Base-by-base conservation (phyloP, 2,113 vertebrate genomes). In the Zingel zingel region DNA sequence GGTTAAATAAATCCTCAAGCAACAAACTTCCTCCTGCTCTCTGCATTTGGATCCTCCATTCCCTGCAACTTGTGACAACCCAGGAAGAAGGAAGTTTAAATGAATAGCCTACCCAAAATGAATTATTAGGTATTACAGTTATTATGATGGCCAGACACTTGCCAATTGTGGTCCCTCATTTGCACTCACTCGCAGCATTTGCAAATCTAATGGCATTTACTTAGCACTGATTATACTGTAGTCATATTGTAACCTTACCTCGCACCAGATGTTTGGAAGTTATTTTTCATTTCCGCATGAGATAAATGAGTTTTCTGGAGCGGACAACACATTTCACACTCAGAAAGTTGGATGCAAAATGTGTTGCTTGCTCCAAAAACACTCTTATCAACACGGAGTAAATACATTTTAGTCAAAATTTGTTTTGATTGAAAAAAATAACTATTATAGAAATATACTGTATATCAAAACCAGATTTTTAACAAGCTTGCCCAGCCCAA, bases 381-480 rank as follows among this genome's bases (percentile, higher is more conserved):
- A 59, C 30, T 23, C 0, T 13, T n/a, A n/a, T n/a, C n/a, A n/a
- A n/a, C n/a, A n/a, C n/a, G 36, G 10, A 59, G 19, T 23, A 12
- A 58, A 62, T 57, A 10, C 2, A 61, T 45, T 36, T n/a, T 25
- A 19, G 4, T 66, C 43, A 8, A 7, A 25, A 23, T 43, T 33
- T 5, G 9, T 12, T 64, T 21, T 48, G 3, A 39, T 21, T 61
- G 13, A 8, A 56, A 59, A 53, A 70, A 70, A 33, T 47, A 18
- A 65, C 14, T 8, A 53, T 67, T 58, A 61, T 8, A 25, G 4
- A 69, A 1, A 61, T 70, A 48, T 74, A 48, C 36, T 51, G 27
- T 50, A 15, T 33, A 33, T 74, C 27, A 77, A 58, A 74, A 36
- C 5, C 65, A 80, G 23, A 70, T 61, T 80, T 69, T 54, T 58